These are phyloP conservation scores for Tetraneura akinire DNA, from an alignment of 1,140 invertebrate genomes.

Conservation along the genomic window DNA sequence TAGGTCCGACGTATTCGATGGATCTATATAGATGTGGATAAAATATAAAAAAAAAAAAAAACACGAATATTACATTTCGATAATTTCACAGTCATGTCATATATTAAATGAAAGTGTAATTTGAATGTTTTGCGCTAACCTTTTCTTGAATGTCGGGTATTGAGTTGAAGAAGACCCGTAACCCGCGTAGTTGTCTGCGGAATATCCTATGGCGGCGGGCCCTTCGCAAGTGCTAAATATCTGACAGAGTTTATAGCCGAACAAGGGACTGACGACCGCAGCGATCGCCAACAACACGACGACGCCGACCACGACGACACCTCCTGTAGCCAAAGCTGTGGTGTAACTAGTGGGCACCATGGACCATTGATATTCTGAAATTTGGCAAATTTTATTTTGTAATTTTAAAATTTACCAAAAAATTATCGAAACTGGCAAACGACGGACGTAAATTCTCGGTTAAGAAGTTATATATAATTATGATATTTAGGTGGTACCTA, in stretches of 20 bases:
- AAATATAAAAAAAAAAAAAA: no score
- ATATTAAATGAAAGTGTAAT: background rate
- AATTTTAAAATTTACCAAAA: no score
- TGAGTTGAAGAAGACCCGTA: conserved; percentile 38
- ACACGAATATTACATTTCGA: no score
- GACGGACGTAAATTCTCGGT: no score
- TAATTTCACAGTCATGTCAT: no score
- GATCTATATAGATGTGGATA: conserved; percentile 52
- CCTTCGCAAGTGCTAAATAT: conserved; percentile 54
- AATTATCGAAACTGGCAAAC: no score
- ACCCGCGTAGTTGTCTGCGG: conserved; percentile 6
- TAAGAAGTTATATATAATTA: no score
- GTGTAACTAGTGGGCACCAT: conserved; percentile 44
- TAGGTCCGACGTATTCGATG: conserved; percentile 55
- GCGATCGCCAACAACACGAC: conserved; percentile 52
- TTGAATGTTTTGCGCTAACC: background rate
- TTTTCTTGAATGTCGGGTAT: conserved; percentile 16
- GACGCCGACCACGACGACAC: conserved; percentile 51
- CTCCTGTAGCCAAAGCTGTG: conserved; percentile 51
- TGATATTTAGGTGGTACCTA: no score
- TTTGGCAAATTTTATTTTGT: no score
- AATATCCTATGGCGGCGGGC: background rate
- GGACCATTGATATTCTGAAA: conserved; percentile 1
- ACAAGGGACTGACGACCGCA: conserved; percentile 53
- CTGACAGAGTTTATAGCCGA: conserved; percentile 54